Base-by-base conservation (phyloP, 2,113 vertebrate genomes). In the Silurus meridionalis region DNA sequence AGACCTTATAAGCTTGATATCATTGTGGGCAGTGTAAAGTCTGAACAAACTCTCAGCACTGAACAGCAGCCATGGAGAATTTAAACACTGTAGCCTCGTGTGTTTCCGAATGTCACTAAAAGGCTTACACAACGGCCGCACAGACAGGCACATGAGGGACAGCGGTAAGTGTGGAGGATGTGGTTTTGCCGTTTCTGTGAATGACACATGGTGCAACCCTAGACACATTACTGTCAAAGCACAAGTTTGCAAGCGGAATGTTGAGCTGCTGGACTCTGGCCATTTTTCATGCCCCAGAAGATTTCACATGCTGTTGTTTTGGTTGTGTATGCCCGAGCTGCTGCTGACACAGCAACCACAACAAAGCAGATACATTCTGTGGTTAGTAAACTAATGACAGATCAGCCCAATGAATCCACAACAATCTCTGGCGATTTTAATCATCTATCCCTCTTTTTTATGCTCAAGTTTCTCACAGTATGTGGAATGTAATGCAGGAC, bases 211-310 rank as follows among this genome's bases (percentile, higher is more conserved):
- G 75, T 50, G 46, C 58, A 75, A 74, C 63, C 50, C 21, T 48
- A 60, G 72, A 77, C 7, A 58, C 50, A 57, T 75, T 64, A 57
- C 87, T 67, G 50, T 85, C 80, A 82, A 88, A 82, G 9, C 17
- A 82, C 50, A 74, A 57, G 67, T 57, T 85, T 88, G 17, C 3
- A 85, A 77, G 15, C 9, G 13, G 60, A 82, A 85, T 57, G 11
- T 60, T 21, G 5, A 66, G 58, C 19, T 25, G 61, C 17, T 53
- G 61, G 48, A 57, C 57, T 63, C 57, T 79, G 53, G 63, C 19
- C 57, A 8, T 72, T 7, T 57, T 64, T 64, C 52, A 74, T 78
- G 72, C 71, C 19, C 14, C 19, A 75, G 53, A 37, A 19, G 21
- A 78, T 48, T 87, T 69, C 53, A 78, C 63, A 60, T 63, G 69